These are phyloP conservation scores for Drosophila sturtevanti DNA, from an alignment of 1,140 invertebrate genomes.

Conservation along the genomic window DNA sequence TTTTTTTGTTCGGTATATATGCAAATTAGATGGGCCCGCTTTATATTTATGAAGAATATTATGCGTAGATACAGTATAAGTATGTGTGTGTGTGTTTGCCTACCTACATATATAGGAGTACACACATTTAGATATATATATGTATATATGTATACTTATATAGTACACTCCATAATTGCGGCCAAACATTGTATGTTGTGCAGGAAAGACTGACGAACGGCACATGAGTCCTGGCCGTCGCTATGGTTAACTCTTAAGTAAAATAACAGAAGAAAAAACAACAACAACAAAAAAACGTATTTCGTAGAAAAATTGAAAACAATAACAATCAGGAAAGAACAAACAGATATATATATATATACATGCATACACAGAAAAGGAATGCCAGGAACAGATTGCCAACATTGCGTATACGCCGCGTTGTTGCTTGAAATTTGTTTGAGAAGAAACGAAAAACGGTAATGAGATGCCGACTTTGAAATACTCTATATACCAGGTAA, in stretches of 20 bases:
- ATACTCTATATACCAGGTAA: too few species aligned
- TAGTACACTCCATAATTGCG: conserved; percentile 51
- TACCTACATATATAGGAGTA: not conserved
- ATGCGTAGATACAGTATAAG: conserved; percentile 54
- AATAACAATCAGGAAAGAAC: conserved; percentile 76
- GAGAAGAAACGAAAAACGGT: not conserved
- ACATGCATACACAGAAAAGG: not conserved
- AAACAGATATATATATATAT: conserved; percentile 46
- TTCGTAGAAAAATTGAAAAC: conserved; percentile 60
- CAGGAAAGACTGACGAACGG: conserved; percentile 13
- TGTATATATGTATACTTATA: not conserved
- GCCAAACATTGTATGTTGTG: conserved; percentile 54
- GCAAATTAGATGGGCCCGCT: conserved; percentile 77
- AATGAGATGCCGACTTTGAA: not conserved
- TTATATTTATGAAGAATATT: conserved; percentile 73
- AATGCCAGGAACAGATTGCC: not conserved
- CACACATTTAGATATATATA: not conserved
- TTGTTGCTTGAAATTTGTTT: not conserved
- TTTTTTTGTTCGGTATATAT: conserved; percentile 36
- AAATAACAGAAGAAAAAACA: too few species aligned
- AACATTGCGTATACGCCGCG: not conserved
- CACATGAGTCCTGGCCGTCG: conserved; percentile 54
- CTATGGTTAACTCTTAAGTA: conserved; percentile 59
- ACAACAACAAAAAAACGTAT: conserved; percentile 33
- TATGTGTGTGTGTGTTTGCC: conserved; percentile 17